Evolutionary conservation across 2,888 invertebrate genomes (phyloP), one percentile per base, ranked within the genome.

Genomic region (Acleris cristana): DNA sequence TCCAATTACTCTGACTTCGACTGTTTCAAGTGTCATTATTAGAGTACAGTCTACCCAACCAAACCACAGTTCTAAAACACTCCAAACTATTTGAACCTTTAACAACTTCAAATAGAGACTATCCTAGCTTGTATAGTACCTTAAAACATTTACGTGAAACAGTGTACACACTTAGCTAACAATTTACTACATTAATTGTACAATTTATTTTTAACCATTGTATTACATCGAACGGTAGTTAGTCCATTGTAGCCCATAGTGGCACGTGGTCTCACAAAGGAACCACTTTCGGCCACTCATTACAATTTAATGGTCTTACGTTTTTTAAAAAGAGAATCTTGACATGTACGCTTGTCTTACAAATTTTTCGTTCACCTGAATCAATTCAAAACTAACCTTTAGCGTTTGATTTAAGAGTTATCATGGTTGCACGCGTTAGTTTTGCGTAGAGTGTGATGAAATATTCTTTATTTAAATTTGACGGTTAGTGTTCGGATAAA

Each of bases 131-230:
- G 56, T 52, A 23, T 21, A 30, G 12, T 30, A 44, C 23, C 61
- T 61, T 45, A 62, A 61, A 61, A 66, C 66, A 62, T 66, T 66
- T 66, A 57, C 34, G 51, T 62, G 67, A 49, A 63, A 62, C 67
- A 67, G 52, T 56, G 53, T 75, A 81, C 78, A 81, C 79, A 76
- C 75, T 74, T 73, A 70, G 70, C 71, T 73, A 71, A 77, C 79
- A 77, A 76, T 75, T 74, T 73, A 80, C 83, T 84, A 88, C 85
- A 87, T 88, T 90, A 91, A 90, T 91, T 89, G 88, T 90, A 89
- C 88, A 89, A 90, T 91, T 91, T 90, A 91, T 90, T 90, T 89
- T 80, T 81, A 81, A 82, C 86, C 78, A 85, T 90, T 90, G 89
- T 89, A 84, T 79, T 80, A 84, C 80, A 81, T 82, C 79, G 83